Evolutionary conservation across 2,113 vertebrate genomes (phyloP), one percentile per base, ranked within the genome.

Genomic region (Centrocercus urophasianus): DNA sequence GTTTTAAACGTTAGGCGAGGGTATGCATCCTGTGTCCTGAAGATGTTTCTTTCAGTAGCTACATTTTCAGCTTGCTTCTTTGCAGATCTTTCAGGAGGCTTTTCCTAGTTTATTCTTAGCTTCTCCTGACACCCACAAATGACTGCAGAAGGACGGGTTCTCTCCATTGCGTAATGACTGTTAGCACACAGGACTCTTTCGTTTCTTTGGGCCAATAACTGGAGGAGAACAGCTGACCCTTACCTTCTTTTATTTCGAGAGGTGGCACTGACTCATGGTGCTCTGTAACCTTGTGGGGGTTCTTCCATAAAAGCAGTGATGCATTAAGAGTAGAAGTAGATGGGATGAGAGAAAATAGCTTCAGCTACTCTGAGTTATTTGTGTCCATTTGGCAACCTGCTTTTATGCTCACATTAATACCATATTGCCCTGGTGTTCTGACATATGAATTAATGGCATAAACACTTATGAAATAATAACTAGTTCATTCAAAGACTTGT

Each of bases 71-170:
- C 70, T 92, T 63, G 1, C 2, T 78, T 71, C 64, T 63, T 10
- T 60, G 70, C 81, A 90, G 71, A 47, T 59, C 17, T 82, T 92
- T 89, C 87, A 19, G 32, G 66, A 82, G 89, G 86, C 70, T 87
- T 90, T 92, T 91, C 89, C 89, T 84, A 22, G 16, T 69, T 92
- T 95, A 72, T 92, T 95, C 84, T 89, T 69, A 47, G 77, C 63
- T 84, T 61, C 81, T 89, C 17, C 81, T 72, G 84, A 84, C 89
- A 72, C 66, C 87, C 74, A 75, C 70, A 27, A 75, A 10, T 20
- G 83, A 11, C 57, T 78, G 36, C 86, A 78, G 83, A 32, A 60
- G 27, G 77, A 48, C 21, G 40, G 69, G n/a, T 14, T 72, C 4
- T 48, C 30, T 81, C 77, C 2, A 1, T 59, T 69, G 80, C 7